phyloP scores from a whole-genome alignment of 2,888 invertebrate genomes.

The Helobdella robusta region DNA sequence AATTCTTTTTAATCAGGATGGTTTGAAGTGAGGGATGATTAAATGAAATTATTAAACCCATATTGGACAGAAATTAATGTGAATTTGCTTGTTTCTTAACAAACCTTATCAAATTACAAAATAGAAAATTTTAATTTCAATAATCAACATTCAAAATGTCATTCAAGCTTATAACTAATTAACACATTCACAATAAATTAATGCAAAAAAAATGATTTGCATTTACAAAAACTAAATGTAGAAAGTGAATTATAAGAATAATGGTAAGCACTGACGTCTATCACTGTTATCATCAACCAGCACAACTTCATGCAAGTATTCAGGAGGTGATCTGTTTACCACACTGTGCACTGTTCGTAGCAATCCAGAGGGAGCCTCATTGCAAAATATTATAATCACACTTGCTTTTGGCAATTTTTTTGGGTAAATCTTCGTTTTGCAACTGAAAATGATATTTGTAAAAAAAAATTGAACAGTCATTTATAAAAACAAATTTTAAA shows the following conservation, averaged over 20 bases:
- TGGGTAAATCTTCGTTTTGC: slow-evolving; percentile 58
- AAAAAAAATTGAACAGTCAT: not conserved
- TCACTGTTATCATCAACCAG: slow-evolving; percentile 88
- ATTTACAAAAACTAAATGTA: too few relatives aligned
- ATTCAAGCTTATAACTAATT: too few relatives aligned
- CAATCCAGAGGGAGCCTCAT: slow-evolving; percentile 78
- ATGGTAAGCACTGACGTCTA: slow-evolving; percentile 18
- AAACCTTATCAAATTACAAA: too few relatives aligned
- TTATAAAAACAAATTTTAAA: too few relatives aligned
- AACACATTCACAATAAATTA: too few relatives aligned
- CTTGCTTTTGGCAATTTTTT: slow-evolving; percentile 63
- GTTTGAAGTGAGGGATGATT: not conserved
- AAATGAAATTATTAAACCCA: not conserved
- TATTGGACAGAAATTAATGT: not conserved
- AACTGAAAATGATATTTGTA: slow-evolving; percentile 51
- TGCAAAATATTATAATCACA: slow-evolving; percentile 70
- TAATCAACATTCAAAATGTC: too few relatives aligned
- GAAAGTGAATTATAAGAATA: too few relatives aligned
- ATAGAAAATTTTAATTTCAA: too few relatives aligned
- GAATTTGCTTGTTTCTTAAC: too few relatives aligned
- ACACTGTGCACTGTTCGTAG: slow-evolving; percentile 79
- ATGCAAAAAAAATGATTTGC: too few relatives aligned
- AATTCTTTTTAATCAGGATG: too few relatives aligned
- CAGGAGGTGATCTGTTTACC: slow-evolving; percentile 63
- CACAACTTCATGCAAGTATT: slow-evolving; percentile 76